Evolutionary conservation across 2,888 invertebrate species (phyloP), one percentile per base, ranked within the genome.

Genomic region (Thalpophila matura): DNA sequence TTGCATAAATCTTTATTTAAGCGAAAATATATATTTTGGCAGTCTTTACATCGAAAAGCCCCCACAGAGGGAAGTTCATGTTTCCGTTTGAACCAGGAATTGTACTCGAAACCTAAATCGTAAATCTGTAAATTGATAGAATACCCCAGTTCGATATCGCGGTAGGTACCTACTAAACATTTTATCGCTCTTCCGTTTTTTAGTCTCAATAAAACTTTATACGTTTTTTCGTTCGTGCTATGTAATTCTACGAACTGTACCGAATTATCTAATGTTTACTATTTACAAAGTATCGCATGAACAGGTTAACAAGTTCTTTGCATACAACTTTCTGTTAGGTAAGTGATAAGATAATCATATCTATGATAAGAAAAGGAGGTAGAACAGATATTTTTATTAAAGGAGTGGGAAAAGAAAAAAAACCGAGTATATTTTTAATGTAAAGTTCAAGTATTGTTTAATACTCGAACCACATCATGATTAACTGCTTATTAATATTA

Each of bases 291-390:
- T 64, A 68, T 56, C 65, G 10, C 20, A 57, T 46, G 42, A 26
- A 51, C 46, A 68, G 7, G 18, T 37, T 33, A 4, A 63, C 59
- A 59, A 45, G 61, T 61, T 65, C 54, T 58, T 67, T 69, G 71
- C 45, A 69, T 69, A 75, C 43, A 76, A 67, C 77, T 78, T 78
- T 78, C 73, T 77, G 79, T 78, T 73, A 58, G 66, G 67, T 64
- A 67, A 65, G 37, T 60, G 77, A 77, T 77, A 77, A 78, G 77
- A 76, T 76, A 75, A 57, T 62, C 50, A 37, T 64, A 54, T 53
- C 38, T 47, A n/a, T 24, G 76, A 77, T 78, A 76, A 76, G 38
- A 16, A 49, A 59, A 42, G 40, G 62, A 59, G 59, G 73, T 73
- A 60, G 55, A 63, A 64, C 42, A 70, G 59, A 74, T 73, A 18